phyloP scores from a whole-genome alignment of 2,113 vertebrate species.

The Hipposideros armiger region DNA sequence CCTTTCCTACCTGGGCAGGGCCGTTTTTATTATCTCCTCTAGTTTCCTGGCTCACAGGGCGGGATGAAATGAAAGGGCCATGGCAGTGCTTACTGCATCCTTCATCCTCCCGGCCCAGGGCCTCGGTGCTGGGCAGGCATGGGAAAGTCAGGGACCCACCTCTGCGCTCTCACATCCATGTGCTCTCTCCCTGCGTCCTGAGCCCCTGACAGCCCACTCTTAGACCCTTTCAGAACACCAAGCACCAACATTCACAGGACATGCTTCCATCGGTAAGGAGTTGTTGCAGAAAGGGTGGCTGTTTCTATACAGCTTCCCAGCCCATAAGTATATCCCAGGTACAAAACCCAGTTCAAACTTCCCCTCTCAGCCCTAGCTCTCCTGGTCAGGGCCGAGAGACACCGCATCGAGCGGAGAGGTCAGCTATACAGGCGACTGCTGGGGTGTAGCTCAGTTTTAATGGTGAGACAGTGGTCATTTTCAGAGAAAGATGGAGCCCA shows the following conservation, averaged over 20 bases:
- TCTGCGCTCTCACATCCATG: neutral
- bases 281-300: neutral
- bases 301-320: neutral
- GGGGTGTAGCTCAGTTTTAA: neutral
- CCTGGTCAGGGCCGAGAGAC: neutral
- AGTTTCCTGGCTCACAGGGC: neutral
- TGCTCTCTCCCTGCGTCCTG: neutral
- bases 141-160: neutral
- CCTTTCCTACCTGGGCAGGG: neutral
- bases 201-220: neutral
- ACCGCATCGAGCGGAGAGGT: neutral
- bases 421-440: neutral
- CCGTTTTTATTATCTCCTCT: no score
- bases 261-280: neutral
- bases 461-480: neutral
- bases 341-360: neutral
- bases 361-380: neutral
- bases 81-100: neutral
- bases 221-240: neutral
- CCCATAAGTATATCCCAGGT: neutral
- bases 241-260: neutral
- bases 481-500: neutral
- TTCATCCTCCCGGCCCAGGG: neutral
- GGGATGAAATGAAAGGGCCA: neutral
- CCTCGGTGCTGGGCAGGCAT: rapidly evolving